Base-by-base conservation (phyloP, 2,797 vertebrate species). In the Mormyrops boulengeri region DNA sequence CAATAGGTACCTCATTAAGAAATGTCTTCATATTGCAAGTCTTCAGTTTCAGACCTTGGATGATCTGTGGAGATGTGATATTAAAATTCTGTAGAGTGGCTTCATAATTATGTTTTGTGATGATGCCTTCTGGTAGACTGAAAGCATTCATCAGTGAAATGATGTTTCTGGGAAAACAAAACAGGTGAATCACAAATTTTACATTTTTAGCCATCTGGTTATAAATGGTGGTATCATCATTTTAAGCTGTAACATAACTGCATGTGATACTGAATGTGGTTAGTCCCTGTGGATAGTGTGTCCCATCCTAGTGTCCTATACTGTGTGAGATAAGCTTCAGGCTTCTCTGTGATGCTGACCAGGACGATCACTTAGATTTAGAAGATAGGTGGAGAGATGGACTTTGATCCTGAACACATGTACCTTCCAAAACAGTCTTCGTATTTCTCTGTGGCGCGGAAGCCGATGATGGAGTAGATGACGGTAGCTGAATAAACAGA, bases 381-480 rank as follows among this genome's bases (percentile, higher is more conserved):
- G 73, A 80, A n/a, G 73, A 44, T 5, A 14, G 66, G 22, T 14
- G 66, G 30, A 14, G 34, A 11, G 66, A 34, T 34, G 66, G 66
- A 34, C 26, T 14, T 69, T 34, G 26, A 69, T 34, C 66, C 66
- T 19, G 38, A 17, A 44, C 19, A 44, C 4, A 94, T 96, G 93
- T 94, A 99, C 98, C 38, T 89, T 87, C 47, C 92, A 17, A 97
- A 91, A 88, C 98, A 99, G 88, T 95, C 95, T 0, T 99, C 98
- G 0, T 91, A 99, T 82, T 94, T 97, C 89, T 97, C 92, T 0
- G 96, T 98, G 89, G 98, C 98, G 2, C 98, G 96, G 94, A 99
- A 99, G 88, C 98, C 98, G 0, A 99, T 99, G 94, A 99, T 97
- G 90, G 98, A 97, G 87, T 99, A 99, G 90, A 99, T 96, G 11